Base-by-base conservation (phyloP, 2,797 vertebrate species). In the Danionella dracula region DNA sequence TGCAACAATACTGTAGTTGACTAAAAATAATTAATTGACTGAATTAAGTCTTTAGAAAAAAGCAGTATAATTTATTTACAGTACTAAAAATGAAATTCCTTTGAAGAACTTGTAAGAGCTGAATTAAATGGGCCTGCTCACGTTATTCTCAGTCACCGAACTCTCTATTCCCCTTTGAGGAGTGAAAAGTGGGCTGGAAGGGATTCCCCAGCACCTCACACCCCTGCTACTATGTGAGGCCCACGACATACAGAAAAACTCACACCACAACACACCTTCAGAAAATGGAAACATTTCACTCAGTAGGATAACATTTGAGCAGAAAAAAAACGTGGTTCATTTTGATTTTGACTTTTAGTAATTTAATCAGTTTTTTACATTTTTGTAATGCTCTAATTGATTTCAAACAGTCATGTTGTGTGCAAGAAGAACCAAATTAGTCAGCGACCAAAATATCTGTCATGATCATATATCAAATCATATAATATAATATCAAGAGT, bases 251-350 rank as follows among this genome's bases (percentile, higher is more conserved):
- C 34, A 67, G 31, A 66, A 61, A 78, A 76, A 73, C 63, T 79
- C 76, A 78, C 71, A 74, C 80, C 81, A 76, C 79, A 81, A 73
- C 77, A 77, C 80, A 84, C 82, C 71, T 19, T 63, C 60, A 76
- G 59, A 78, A 76, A 77, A 79, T 83, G 85, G 87, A 88, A 89
- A 86, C 64, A 88, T 79, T 80, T 82, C 78, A 80, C 79, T 87
- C 86, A 86, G n/a, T 61, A 76, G 78, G 76, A 64, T 63, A 71
- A 42, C 50, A 76, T 75, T 86, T 82, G 81, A 68, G 71, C 70
- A 78, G 77, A 81, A 81, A 76, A 65, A 3, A 71, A 66, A 73
- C 53, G 50, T 45, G 41, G 41, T 34, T 35, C 35, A 68, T 35
- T 35, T 11, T 8, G 32, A 35, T 11, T 8, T 6, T 35, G 32